phyloP scores from a whole-genome alignment of 2,797 vertebrate genomes.

The Microctenopoma stevenorrisi region DNA sequence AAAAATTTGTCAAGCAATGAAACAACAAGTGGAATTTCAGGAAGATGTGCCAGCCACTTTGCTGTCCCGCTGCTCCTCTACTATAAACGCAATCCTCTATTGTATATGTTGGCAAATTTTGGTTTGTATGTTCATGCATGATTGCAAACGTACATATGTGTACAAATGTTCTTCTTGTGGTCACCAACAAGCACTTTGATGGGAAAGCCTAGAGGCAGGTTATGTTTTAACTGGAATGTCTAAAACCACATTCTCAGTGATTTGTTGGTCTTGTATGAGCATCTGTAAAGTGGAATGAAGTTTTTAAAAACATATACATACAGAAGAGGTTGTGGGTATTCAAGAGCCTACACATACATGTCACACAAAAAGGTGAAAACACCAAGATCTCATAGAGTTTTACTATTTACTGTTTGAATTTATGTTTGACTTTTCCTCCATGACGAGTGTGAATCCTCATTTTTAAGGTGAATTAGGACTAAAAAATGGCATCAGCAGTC shows the following conservation, averaged over 20 bases:
- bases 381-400: too few species aligned
- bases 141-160: constrained; percentile 33
- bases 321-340: too few species aligned
- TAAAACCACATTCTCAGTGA: neutral
- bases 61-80: neutral
- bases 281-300: neutral
- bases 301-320: too few species aligned
- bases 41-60: constrained; percentile 12
- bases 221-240: constrained; percentile 11
- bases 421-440: too few species aligned
- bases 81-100: constrained; percentile 19
- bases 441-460: too few species aligned
- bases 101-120: neutral
- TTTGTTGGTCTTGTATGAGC: neutral
- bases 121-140: constrained; percentile 26
- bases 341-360: too few species aligned
- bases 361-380: too few species aligned
- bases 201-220: constrained; percentile 2
- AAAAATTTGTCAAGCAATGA: constrained; percentile 61
- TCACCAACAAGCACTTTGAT: constrained; percentile 4
- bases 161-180: constrained; percentile 16
- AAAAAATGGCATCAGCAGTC: too few species aligned
- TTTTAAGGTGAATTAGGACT: too few species aligned
- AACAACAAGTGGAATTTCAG: constrained; percentile 36
- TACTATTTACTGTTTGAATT: too few species aligned